Evolutionary conservation across 2,113 vertebrate species (phyloP), one percentile per base, ranked within the genome.

Genomic region (Xiphias gladius): DNA sequence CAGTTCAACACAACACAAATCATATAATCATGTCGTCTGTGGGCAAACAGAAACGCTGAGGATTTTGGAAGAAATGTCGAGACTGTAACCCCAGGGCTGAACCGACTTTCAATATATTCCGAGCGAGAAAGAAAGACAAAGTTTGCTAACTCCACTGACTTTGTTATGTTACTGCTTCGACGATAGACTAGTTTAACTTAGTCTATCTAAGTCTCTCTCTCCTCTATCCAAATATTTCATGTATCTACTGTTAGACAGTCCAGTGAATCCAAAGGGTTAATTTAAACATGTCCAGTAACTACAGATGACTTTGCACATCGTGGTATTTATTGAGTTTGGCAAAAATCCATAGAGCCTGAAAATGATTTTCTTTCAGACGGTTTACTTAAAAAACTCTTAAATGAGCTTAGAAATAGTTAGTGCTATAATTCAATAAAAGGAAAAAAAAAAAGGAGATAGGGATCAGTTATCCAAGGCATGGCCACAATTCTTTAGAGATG

Each of bases 11-110:
- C 13, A 13, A 13, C 41, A 43, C 35, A 28, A 13, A 26, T 55
- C 62, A 24, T 37, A 65, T 41, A 22, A 62, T 73, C 39, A 65
- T 28, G 26, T 65, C 1, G 39, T 73, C 61, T 46, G 14, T 70
- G 58, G 50, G 54, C 26, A 66, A 52, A 41, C 24, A 35, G 17
- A n/a, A n/a, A 58, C 37, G 69, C 61, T 62, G 52, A 79, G 59
- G 75, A 64, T 73, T 74, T 19, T 50, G 28, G 26, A 19, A 72
- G 46, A 71, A 85, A 75, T 54, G 32, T 35, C 32, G 6, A 6
- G 6, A 35, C 6, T 35, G 32, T 35, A 35, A 35, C 32, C 32
- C 32, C 32, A 35, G 3, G 32, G 32, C 32, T 35, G 32, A 35
- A 35, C 16, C 73, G 41, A 39, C 41, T 68, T 7, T 50, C 19